Evolutionary conservation across 2,888 invertebrate genomes (phyloP), one percentile per base, ranked within the genome.

Genomic region (Asteroscopus sphinx): DNA sequence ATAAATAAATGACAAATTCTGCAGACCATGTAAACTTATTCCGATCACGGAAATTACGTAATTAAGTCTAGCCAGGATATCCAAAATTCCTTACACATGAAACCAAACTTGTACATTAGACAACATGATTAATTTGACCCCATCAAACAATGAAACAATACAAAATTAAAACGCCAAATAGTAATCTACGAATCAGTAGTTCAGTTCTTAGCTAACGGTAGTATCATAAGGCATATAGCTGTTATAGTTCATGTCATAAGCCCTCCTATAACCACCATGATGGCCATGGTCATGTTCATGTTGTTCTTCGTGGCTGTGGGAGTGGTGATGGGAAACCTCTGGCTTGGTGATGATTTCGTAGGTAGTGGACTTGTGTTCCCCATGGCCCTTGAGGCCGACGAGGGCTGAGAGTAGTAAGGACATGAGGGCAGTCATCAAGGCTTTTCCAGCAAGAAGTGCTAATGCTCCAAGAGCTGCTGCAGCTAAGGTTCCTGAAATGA

Each of bases 281-380:
- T 95, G 95, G 0, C 95, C 95, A 68, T 94, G 94, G 0, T 94
- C 94, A 28, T 93, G 92, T 12, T 94, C 92, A 64, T 95, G 95
- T 16, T 95, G 95, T 57, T 96, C 96, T 61, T 96, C 96, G 58
- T 96, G 96, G 57, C 96, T 96, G 79, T 97, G 96, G 0, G 96
- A 95, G 77, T 96, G 96, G 2, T 96, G 94, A 77, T 96, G 96
- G 0, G 96, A 96, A 67, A 97, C 96, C 36, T 97, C 95, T 0
- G 97, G 97, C 73, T 97, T 97, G 47, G 97, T 96, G 56, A 97
- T 96, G 82, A 97, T 97, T 89, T 97, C 97, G 85, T 97, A 97
- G 0, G 97, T 97, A 0, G 97, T 97, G 15, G 96, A 94, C 72
- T 96, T 96, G 66, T 96, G 96, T 11, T 96, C 96, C 0, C 96